Base-by-base conservation (phyloP, 2,888 invertebrate species). In the Oscheius sp. region DNA sequence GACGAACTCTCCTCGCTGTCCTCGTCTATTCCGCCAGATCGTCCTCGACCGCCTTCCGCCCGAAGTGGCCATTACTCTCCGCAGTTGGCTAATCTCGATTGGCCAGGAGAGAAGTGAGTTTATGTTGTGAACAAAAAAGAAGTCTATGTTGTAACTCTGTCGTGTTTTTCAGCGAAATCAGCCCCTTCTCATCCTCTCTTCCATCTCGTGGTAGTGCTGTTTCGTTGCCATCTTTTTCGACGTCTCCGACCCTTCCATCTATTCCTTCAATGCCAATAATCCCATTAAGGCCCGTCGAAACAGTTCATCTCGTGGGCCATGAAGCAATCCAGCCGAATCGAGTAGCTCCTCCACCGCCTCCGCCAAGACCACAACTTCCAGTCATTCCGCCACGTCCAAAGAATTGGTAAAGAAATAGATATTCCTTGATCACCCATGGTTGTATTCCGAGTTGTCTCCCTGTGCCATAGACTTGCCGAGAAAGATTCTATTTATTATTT, bases 21-120 rank as follows among this genome's bases (percentile, higher is more conserved):
- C 32, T 24, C 69, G 26, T 20, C 51, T 32, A 24, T 41, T 2
- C 22, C 59, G 22, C 74, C 75, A 0, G 78, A 78, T 47, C 49
- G 74, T 36, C 74, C 78, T 24, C 67, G 76, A 6, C 74, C 78
- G 6, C 73, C 78, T 1, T 76, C 78, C 0, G 74, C 72, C n/a
- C 54, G 74, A 36, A 76, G 75, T 41, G 71, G 64, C 30, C 70
- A 62, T 12, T 64, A 63, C 45, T 66, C 70, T 51, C 54, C 51
- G 2, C 49, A 57, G 14, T 45, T 68, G 36, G 69, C 71, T 17
- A 72, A 77, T 66, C 54, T 77, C n/a, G 73, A 73, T 24, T 73
- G 74, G 71, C 77, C 74, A 4, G 56, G 59, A 2, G 73, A 70
- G 33, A 38, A 57, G 61, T 67, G 30, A 14, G 56, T 28, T 56